Base-by-base conservation (phyloP, 2,113 vertebrate species). In the Nestor notabilis region DNA sequence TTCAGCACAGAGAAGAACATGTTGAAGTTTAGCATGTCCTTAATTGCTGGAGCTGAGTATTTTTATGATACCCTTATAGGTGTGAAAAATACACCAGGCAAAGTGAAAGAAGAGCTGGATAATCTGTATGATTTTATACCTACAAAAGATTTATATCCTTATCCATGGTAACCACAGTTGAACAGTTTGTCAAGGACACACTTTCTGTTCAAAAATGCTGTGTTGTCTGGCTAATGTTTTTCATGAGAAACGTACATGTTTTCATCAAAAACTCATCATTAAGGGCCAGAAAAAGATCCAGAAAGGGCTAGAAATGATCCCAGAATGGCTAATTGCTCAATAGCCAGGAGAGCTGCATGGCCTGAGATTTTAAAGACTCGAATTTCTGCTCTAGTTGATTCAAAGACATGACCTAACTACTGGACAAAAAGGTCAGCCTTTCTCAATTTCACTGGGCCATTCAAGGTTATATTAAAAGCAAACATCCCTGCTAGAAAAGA, bases 131-230 rank as follows among this genome's bases (percentile, higher is more conserved):
- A n/a, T 52, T 84, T 92, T 89, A 60, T 82, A 82, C 6, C 1
- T 91, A 52, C 63, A 65, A 66, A 90, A 89, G 46, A 87, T 89
- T 94, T 94, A 81, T 81, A 78, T 89, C 55, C 72, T 81, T 91
- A 93, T 89, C 94, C 93, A 92, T 96, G 80, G 95, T 85, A 95
- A 95, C 93, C 69, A 52, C 46, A 63, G 79, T 86, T 90, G 90
- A 95, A 63, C 27, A 33, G 28, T 55, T 97, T 92, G 83, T 75
- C 66, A 71, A 83, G 76, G 63, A 53, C 90, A 84, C 29, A 17
- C 15, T 91, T 28, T 50, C 64, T 77, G 16, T 74, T 90, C 80
- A 64, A 80, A 95, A 87, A 92, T 61, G 39, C 37, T 77, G 39
- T 71, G 46, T 83, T 92, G n/a, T 60, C 55, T 83, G 79, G 85